Evolutionary conservation across 92 coral and sea anemone genomes (phyloP), one percentile per base, ranked within the genome.

Genomic region (Meandrina meandrites): DNA sequence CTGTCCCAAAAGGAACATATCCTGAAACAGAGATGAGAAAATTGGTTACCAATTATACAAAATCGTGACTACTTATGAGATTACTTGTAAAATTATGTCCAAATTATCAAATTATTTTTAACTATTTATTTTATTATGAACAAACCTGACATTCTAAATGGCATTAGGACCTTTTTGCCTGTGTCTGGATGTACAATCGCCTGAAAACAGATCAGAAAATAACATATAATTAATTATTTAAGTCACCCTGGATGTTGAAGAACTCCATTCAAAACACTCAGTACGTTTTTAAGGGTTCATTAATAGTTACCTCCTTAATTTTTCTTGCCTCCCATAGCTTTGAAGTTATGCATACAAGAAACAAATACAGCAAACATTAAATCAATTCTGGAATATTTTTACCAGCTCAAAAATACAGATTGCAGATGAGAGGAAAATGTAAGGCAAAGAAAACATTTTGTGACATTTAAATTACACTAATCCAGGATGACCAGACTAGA

Each of bases 251-350:
- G n/a, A n/a, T n/a, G n/a, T n/a, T 22, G 27, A 14, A 60, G n/a
- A 58, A 24, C 14, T 24, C 68, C 28, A 24, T 60, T 1, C n/a
- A 60, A 60, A 60, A 6, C 22, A 50, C 0, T 15, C 11, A 13
- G 30, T 19, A 7, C 13, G 6, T 51, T 24, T 53, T 67, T 53
- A 16, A 79, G 8, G 6, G 2, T 4, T 60, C 13, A 12, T 3
- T 40, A 27, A 58, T 22, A 69, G 13, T 76, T 32, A 96, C 98
- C 98, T 96, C 98, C 82, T 96, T 96, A 11, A 94, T 89, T 90
- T 93, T 94, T 76, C 96, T 93, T 80, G 98, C 98, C 82, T 96
- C 94, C 98, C 98, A 96, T 42, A 96, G 90, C 98, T 96, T 79
- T 45, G 19, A 18, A 35, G 50, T 34, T 36, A 15, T 42, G 36